phyloP scores from a whole-genome alignment of 2,113 vertebrate species.

The Sinocyclocheilus grahami region DNA sequence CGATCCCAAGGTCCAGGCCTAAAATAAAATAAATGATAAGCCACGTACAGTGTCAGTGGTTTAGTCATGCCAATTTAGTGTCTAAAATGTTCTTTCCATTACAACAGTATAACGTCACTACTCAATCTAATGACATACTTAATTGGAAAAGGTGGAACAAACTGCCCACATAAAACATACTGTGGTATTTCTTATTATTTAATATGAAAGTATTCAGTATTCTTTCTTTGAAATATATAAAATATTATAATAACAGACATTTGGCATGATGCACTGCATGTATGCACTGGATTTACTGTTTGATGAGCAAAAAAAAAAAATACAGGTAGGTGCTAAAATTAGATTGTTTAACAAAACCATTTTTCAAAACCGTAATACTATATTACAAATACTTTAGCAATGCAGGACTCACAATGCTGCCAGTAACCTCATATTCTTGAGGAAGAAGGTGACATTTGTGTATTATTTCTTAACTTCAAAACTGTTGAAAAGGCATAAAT shows the following conservation, averaged over 20 bases:
- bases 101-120: neutral
- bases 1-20: slow-evolving; percentile 73
- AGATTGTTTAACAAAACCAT: too few relatives aligned
- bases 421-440: too few relatives aligned
- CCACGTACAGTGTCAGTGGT: neutral
- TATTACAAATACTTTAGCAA: too few relatives aligned
- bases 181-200: neutral
- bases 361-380: too few relatives aligned
- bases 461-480: neutral
- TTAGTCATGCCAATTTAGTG: neutral
- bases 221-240: neutral
- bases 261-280: neutral
- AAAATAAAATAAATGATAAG: neutral
- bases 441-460: too few relatives aligned
- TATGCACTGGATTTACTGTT: too few relatives aligned
- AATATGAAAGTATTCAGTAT: neutral
- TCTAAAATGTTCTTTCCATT: neutral
- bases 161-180: neutral
- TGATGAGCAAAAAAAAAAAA: too few relatives aligned
- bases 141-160: neutral
- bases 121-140: neutral
- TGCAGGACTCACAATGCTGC: too few relatives aligned
- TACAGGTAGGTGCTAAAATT: too few relatives aligned
- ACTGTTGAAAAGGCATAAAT: neutral
- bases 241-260: neutral